A percentile compares a stretch with the other conserved stretches of the same genome.
Evolutionary conservation across 30 jellyfish, hydroid and myxozoan species (phyloP).

Genomic region (Hydra vulgaris): DNA sequence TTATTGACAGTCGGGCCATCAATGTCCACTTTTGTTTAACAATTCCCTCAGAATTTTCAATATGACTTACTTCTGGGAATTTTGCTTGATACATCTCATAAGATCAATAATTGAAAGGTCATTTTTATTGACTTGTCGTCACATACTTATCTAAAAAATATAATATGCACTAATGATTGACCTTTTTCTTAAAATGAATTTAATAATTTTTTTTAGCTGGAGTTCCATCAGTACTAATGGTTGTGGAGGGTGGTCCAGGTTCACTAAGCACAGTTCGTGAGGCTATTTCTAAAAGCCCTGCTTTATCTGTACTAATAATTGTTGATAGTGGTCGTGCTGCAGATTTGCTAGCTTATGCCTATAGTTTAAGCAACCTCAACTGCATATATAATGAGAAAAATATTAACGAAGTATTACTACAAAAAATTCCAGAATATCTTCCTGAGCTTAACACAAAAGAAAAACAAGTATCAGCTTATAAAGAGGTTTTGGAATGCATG

Average conservation of each 20-base stretch:
- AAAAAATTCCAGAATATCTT: constrained; percentile 15
- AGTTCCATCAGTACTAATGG: constrained; percentile 78
- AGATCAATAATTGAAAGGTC: too few species aligned
- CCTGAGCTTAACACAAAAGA: neutral
- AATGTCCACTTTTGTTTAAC: too few species aligned
- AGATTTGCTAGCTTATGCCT: constrained; percentile 42
- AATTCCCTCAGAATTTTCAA: too few species aligned
- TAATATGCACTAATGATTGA: too few species aligned
- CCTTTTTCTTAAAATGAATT: too few species aligned
- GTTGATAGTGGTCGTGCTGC: constrained; percentile 98
- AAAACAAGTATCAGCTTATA: constrained; percentile 13
- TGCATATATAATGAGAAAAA: neutral
- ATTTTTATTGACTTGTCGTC: too few species aligned
- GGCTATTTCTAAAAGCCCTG: constrained; percentile 71
- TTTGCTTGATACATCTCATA: too few species aligned
- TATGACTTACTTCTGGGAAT: too few species aligned
- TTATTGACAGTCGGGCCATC: too few species aligned
- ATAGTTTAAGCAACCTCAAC: constrained; percentile 1
- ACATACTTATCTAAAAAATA: too few species aligned
- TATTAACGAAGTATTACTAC: neutral
- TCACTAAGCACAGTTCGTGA: constrained; percentile 62
- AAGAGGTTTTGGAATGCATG: constrained; percentile 49
- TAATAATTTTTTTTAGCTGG: neutral
- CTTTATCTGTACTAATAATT: constrained; percentile 80
- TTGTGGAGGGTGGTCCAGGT: constrained; percentile 91